Evolutionary conservation across 2,797 vertebrate genomes (phyloP).

Genomic region (Melanogrammus aeglefinus): DNA sequence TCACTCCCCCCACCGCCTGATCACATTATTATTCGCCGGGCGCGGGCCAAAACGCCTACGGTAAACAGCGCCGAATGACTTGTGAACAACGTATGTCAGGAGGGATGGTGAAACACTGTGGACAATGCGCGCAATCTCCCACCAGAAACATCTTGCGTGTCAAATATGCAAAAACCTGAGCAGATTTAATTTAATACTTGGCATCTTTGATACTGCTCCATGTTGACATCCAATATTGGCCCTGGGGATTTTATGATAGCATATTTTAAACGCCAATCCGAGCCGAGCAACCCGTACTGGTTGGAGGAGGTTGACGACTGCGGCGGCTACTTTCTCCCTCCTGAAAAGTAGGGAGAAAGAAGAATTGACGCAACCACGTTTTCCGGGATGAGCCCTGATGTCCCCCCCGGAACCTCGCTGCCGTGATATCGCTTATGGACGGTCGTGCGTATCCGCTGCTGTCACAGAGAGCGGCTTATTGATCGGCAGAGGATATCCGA

Average conservation of each 20-base stretch:
- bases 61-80: background rate
- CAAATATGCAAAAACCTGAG: background rate
- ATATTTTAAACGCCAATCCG: background rate
- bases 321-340: too few relatives aligned
- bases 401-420: conserved; percentile 23
- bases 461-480: conserved; percentile 54
- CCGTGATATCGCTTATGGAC: conserved; percentile 13
- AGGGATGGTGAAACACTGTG: background rate
- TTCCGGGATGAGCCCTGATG: too few relatives aligned
- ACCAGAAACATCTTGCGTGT: background rate
- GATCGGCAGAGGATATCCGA: conserved; percentile 53
- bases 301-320: too few relatives aligned
- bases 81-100: background rate
- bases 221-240: background rate
- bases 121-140: background rate
- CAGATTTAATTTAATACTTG: background rate
- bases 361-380: too few relatives aligned
- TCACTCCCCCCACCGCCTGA: background rate
- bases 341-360: too few relatives aligned
- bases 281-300: background rate
- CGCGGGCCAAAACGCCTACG: background rate
- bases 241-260: background rate
- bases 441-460: conserved; percentile 28
- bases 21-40: background rate
- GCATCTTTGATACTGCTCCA: background rate